These are phyloP conservation scores for Zeuzera pyrina DNA, from an alignment of 2,888 invertebrate genomes.

Conservation along the genomic window DNA sequence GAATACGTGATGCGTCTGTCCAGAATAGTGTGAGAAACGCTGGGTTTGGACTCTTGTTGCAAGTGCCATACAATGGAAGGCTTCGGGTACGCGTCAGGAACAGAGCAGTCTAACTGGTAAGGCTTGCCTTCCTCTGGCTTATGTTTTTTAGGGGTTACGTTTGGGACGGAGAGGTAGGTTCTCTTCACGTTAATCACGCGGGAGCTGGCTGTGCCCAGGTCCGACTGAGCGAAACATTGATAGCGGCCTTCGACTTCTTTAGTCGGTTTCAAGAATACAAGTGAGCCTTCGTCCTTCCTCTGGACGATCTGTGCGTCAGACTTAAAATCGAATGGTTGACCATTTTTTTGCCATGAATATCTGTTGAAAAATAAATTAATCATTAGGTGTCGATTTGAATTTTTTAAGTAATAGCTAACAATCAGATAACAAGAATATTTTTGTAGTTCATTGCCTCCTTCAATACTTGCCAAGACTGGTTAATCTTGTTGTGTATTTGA, in stretches of 20 bases:
- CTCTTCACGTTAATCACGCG: constrained; percentile 29
- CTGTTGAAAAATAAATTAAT: constrained; percentile 20
- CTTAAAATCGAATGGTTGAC: constrained; percentile 25
- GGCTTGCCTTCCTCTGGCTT: constrained; percentile 42
- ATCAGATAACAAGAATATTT: not conserved
- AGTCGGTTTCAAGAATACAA: constrained; percentile 26
- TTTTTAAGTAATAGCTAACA: not conserved
- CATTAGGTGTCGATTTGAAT: not conserved
- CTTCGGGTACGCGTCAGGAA: constrained; percentile 42
- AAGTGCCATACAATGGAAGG: constrained; percentile 44
- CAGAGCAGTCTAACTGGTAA: constrained; percentile 39
- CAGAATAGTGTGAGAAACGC: constrained; percentile 22
- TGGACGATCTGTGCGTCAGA: constrained; percentile 20
- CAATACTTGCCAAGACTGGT: too few species aligned
- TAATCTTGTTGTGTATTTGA: too few species aligned
- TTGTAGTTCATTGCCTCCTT: too few species aligned
- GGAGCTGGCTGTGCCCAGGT: constrained; percentile 36
- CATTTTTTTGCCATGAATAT: constrained; percentile 45
- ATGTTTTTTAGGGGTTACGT: constrained; percentile 25
- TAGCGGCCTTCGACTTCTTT: constrained; percentile 38
- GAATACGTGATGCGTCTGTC: constrained; percentile 35
- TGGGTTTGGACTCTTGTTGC: constrained; percentile 25
- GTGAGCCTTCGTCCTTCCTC: constrained; percentile 32
- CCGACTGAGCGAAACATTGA: constrained; percentile 38
- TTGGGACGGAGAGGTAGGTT: constrained; percentile 28